These are phyloP conservation scores for Aegotheles bennettii DNA, from an alignment of 2,113 vertebrate genomes.

Conservation along the genomic window DNA sequence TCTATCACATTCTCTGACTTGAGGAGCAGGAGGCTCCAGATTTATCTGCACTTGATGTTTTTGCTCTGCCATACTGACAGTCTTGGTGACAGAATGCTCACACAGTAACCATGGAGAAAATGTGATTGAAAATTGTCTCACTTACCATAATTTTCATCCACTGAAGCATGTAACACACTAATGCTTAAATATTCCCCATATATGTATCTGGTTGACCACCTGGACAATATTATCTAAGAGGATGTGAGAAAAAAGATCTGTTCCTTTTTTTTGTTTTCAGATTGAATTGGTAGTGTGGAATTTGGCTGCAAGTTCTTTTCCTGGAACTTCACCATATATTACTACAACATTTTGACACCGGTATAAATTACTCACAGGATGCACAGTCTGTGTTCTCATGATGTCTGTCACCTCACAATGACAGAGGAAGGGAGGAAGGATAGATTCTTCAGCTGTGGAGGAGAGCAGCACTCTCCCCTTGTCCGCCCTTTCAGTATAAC, in stretches of 20 bases:
- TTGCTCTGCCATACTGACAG: background rate
- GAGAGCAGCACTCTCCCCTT: background rate
- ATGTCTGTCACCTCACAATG: background rate
- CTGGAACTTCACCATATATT: background rate
- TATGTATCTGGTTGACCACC: background rate
- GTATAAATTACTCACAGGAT: background rate
- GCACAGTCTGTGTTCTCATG: background rate
- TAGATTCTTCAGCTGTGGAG: background rate
- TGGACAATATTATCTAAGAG: background rate
- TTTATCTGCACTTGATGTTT: background rate
- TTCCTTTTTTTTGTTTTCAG: background rate
- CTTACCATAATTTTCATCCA: background rate
- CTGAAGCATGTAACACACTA: background rate
- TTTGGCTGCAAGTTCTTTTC: background rate
- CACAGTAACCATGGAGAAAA: background rate
- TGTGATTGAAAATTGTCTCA: background rate
- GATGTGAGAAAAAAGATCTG: background rate
- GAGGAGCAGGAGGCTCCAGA: background rate
- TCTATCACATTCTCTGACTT: background rate
- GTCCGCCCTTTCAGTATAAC: background rate
- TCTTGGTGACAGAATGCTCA: background rate
- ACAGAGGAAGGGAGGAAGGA: background rate
- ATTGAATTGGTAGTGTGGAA: background rate
- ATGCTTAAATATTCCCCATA: background rate
- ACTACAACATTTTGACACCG: background rate